Evolutionary conservation across 2,797 vertebrate species (phyloP).

Genomic region (Crenichthys baileyi): DNA sequence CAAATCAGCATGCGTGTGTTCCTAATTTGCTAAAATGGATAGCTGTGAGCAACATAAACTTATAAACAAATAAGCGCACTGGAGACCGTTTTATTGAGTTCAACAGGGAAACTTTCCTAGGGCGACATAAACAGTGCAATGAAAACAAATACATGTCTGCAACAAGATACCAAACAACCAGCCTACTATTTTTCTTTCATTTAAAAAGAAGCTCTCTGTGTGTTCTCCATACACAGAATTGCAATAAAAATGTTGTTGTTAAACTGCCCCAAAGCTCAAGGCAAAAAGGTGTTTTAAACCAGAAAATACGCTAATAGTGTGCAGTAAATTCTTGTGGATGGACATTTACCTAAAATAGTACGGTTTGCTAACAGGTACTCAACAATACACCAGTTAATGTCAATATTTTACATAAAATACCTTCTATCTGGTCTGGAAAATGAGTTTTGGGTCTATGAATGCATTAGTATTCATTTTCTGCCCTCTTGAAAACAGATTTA

Average conservation of each 20-base stretch:
- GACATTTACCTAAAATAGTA: neutral
- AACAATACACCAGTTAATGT: neutral
- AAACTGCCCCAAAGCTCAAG: neutral
- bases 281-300: neutral
- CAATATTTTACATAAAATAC: slow-evolving; percentile 11
- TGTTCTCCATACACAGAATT: neutral
- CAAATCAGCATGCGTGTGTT: slow-evolving; percentile 14
- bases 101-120: slow-evolving; percentile 18
- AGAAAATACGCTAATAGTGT: neutral
- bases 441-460: neutral
- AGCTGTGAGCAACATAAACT: slow-evolving; percentile 22
- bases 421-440: neutral
- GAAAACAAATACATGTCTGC: slow-evolving; percentile 10
- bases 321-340: neutral
- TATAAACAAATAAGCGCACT: slow-evolving; percentile 21
- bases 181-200: neutral
- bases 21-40: slow-evolving; percentile 21
- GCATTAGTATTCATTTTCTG: slow-evolving; percentile 13
- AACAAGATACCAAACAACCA: slow-evolving; percentile 5
- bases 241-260: slow-evolving; percentile 9
- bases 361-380: neutral
- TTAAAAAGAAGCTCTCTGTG: neutral
- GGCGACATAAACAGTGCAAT: slow-evolving; percentile 16
- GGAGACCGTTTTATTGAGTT: slow-evolving; percentile 22
- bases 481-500: slow-evolving; percentile 6